Conservation (phyloP, 2,113 vertebrate genomes). For the Syrrhaptes paradoxus region DNA sequence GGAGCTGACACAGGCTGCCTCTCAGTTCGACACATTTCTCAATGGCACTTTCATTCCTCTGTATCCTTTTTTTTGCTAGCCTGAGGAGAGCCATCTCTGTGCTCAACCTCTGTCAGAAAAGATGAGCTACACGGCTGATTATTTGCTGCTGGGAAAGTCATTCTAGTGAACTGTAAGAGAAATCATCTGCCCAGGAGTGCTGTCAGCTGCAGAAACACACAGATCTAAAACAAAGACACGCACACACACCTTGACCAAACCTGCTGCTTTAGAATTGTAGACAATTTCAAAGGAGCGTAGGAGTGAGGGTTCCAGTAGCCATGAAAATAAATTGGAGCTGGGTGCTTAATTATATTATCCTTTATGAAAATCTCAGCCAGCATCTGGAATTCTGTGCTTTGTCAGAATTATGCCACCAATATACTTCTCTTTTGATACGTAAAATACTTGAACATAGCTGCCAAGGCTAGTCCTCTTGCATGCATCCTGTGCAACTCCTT, state of each 20-base stretch:
- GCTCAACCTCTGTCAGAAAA: slow-evolving; percentile 61
- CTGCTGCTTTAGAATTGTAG: not conserved
- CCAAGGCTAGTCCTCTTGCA: not conserved
- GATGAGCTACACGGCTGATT: slow-evolving; percentile 62
- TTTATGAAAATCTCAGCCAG: not conserved
- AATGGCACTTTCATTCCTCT: slow-evolving; percentile 14
- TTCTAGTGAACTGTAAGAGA: slow-evolving; percentile 63
- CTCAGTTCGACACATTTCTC: not conserved
- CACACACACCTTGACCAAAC: not conserved
- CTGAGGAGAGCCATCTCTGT: slow-evolving; percentile 49
- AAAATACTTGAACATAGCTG: not conserved
- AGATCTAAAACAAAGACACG: slow-evolving; percentile 7
- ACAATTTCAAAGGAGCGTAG: not conserved
- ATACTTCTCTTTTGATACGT: not conserved
- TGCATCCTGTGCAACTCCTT: not conserved
- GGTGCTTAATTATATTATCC: not conserved
- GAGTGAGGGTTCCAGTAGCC: not conserved
- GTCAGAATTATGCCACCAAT: not conserved
- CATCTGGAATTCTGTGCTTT: not conserved
- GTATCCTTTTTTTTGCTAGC: slow-evolving; percentile 16
- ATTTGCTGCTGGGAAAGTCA: slow-evolving; percentile 68
- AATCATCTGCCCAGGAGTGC: slow-evolving; percentile 53
- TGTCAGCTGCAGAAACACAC: not conserved
- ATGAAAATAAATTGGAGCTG: not conserved
- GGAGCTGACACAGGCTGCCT: not conserved